Base-by-base conservation (phyloP, 2,888 invertebrate species). In the Plebejus melissa region DNA sequence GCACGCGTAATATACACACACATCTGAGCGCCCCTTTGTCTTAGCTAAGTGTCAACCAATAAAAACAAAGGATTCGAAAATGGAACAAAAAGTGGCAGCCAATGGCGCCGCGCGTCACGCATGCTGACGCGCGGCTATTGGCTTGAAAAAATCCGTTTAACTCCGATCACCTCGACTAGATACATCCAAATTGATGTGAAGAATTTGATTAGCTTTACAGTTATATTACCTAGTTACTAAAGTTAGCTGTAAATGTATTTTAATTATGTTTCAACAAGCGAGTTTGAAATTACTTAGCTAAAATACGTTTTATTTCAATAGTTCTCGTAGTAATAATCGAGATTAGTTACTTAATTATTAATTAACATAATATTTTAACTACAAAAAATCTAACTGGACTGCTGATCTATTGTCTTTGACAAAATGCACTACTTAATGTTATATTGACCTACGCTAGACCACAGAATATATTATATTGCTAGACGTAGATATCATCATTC, bases 1-100 rank as follows among this genome's bases (percentile, higher is more conserved):
- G 41, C 76, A 74, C 57, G n/a, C 46, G 11, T 86, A 87, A 87
- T 87, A 85, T 86, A 89, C 92, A 82, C 92, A 91, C 89, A 90
- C 90, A 88, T 79, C 82, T 79, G 82, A 83, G 86, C 90, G 88
- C 91, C 93, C 93, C 93, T 91, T 93, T 93, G 93, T 93, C 93
- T 93, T 93, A 93, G 90, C 90, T 91, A 93, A 93, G 93, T 93
- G 93, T 93, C 93, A 93, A 93, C 93, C 93, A 93, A 93, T 93
- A 93, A 93, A 93, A 93, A 93, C 93, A 93, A 93, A 93, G 93
- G 93, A 92, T 90, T 90, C 88, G 87, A 91, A 93, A 92, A 92
- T 91, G 89, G 90, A 91, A 93, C 93, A 93, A 93, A 93, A 93
- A 93, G 91, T 88, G 88, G 82, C 82, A 88, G 88, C 93, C 93